Evolutionary conservation across 2,797 vertebrate genomes (phyloP), one percentile per base, ranked within the genome.

Genomic region (Astyanax mexicanus): DNA sequence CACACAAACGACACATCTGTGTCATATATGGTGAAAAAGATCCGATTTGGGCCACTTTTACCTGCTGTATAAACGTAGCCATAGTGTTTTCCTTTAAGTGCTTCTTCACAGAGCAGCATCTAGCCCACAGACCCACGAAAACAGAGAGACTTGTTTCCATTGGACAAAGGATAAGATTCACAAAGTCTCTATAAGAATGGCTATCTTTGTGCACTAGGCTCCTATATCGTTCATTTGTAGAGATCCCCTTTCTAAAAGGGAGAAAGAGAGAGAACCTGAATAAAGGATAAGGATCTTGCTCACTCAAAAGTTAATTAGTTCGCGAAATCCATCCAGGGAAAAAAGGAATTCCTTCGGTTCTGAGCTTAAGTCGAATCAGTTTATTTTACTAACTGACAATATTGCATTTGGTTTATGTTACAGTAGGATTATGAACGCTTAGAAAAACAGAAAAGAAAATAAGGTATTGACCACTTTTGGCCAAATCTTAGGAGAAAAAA

Each of bases 41-140:
- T n/a, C n/a, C n/a, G n/a, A n/a, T n/a, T n/a, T n/a, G n/a, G n/a
- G n/a, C n/a, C n/a, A n/a, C n/a, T n/a, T n/a, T n/a, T n/a, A n/a
- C n/a, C n/a, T n/a, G n/a, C n/a, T n/a, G n/a, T n/a, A n/a, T n/a
- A n/a, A n/a, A n/a, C n/a, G n/a, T n/a, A n/a, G n/a, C n/a, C n/a
- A n/a, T n/a, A n/a, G 74, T 58, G 74, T 76, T 89, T 88, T 79
- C 49, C 29, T 62, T 49, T 19, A 68, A 61, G 80, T 69, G 58
- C 69, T 57, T 69, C 69, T 87, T 88, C 86, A 79, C 85, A 85
- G 85, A 84, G 88, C 84, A 83, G 82, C n/a, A n/a, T n/a, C n/a
- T 84, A 86, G 87, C 88, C 90, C 88, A 83, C 58, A 69, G 78
- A 54, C 84, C 82, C 85, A 83, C 89, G 80, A 86, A 83, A 86